Evolutionary conservation across 2,888 invertebrate genomes (phyloP), one percentile per base, ranked within the genome.

Genomic region (Cheilosia scutellata): DNA sequence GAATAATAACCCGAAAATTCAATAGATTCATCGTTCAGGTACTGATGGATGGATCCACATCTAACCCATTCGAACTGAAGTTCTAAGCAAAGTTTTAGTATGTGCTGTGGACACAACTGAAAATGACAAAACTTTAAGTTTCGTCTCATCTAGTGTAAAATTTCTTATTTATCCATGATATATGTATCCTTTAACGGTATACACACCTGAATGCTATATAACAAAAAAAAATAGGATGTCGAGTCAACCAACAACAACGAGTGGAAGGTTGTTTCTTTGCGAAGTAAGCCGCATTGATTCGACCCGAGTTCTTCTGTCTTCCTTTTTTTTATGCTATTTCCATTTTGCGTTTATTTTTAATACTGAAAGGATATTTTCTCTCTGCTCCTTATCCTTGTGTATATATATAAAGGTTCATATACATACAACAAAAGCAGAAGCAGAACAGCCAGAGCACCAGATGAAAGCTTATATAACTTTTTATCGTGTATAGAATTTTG

Each of bases 401-500:
- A 57, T 68, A 53, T 51, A 70, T 49, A 75, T 51, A 84, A 58
- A n/a, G 70, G 70, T 58, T 75, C 62, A 49, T 51, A 68, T 77
- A 68, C 76, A 82, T 66, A 80, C 72, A 86, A 75, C 66, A 70
- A 63, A 63, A 75, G 65, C 77, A 74, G 42, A 47, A 72, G 49
- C 60, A 62, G 44, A 65, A 33, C 70, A 68, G 72, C 51, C 16
- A 58, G 51, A 68, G 33, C 65, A 62, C 72, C 62, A 77, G 86
- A 86, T 72, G 86, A 86, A 82, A 72, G 82, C 86, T 86, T 86
- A 86, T 86, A 86, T 86, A 86, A 86, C 86, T 63, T 86, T 83
- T 82, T 77, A 71, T 63, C 71, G 62, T 57, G 62, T 71, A 71
- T 77, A 49, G 72, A 76, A 82, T 84, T 75, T 75, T 79, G 75